Conservation (phyloP, 1,140 invertebrate genomes). For the Brachionus sp. region DNA sequence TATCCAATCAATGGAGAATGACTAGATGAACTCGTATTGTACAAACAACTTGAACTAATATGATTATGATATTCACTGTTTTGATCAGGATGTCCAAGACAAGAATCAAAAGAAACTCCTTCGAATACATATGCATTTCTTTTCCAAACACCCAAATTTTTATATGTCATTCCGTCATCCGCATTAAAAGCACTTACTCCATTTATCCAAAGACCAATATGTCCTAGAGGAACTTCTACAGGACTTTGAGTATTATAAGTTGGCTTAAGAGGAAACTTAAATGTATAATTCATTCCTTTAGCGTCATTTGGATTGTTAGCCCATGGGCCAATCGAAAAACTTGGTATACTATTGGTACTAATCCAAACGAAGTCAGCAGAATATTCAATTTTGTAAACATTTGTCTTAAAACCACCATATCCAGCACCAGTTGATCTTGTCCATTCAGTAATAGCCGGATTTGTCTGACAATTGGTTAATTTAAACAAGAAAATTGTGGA, state of each 20-base stretch:
- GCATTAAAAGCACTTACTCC: background rate
- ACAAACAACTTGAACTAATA: constrained; percentile 7
- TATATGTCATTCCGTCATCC: background rate
- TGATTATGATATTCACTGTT: background rate
- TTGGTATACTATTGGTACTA: background rate
- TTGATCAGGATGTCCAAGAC: background rate
- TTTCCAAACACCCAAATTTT: background rate
- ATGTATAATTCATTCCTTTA: background rate
- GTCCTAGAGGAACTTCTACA: background rate
- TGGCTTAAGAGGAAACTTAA: background rate
- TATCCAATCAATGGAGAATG: background rate
- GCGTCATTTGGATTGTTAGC: background rate
- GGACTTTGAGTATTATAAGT: background rate
- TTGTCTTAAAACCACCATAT: background rate
- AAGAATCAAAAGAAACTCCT: background rate
- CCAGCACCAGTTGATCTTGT: background rate
- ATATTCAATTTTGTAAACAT: background rate
- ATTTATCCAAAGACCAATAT: background rate
- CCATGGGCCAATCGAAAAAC: constrained; percentile 14
- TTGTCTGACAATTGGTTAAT: background rate
- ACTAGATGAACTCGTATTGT: background rate
- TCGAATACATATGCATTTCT: background rate
- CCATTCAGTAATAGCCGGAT: background rate
- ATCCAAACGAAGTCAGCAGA: background rate
- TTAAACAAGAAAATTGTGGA: too few relatives aligned